phyloP scores from a whole-genome alignment of 2,113 vertebrate species.

The Cranoglanis bouderius region DNA sequence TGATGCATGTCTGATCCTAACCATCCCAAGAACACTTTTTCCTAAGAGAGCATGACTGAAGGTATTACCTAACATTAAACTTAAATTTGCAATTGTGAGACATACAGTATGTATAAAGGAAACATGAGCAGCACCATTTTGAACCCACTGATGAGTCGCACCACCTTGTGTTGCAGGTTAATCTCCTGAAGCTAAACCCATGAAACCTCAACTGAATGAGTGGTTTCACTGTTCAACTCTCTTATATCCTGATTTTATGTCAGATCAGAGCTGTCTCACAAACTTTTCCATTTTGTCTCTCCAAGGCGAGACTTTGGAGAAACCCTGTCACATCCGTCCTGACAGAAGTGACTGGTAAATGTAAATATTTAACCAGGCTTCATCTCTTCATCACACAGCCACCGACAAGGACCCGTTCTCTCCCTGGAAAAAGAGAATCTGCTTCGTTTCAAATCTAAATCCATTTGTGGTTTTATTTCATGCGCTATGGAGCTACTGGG shows the following conservation, averaged over 20 bases:
- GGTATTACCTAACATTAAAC: background rate
- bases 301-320: slow-evolving; percentile 19
- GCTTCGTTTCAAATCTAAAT: slow-evolving; percentile 1
- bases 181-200: background rate
- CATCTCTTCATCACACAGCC: slow-evolving; percentile 41
- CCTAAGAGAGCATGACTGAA: background rate
- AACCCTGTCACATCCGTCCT: background rate
- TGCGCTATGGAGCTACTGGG: background rate
- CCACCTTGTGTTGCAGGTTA: background rate
- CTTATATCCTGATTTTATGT: background rate
- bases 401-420: slow-evolving; percentile 16
- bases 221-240: background rate
- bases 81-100: background rate
- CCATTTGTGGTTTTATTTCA: slow-evolving; percentile 10
- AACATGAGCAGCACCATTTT: background rate
- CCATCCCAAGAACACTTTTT: background rate
- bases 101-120: background rate
- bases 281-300: slow-evolving; percentile 6
- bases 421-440: background rate
- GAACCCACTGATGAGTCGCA: background rate
- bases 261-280: slow-evolving; percentile 11
- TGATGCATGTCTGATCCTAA: background rate
- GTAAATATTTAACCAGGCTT: slow-evolving; percentile 51
- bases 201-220: background rate
- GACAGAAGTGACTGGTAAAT: slow-evolving; percentile 28